Evolutionary conservation across 1,140 invertebrate species (phyloP), one percentile per base, ranked within the genome.

Genomic region (Holotrichia oblita): DNA sequence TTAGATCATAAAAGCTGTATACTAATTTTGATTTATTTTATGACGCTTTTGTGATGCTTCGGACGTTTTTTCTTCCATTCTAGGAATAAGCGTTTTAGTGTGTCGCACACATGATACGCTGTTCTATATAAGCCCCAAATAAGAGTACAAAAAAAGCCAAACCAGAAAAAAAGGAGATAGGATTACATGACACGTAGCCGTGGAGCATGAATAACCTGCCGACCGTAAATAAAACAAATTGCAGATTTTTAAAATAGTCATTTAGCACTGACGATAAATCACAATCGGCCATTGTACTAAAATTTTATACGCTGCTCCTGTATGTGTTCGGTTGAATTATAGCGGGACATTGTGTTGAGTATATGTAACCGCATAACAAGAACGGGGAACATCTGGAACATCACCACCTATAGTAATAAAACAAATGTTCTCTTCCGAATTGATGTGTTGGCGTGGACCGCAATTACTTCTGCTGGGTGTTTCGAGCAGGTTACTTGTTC

Each of bases 391-490:
- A 74, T 74, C 73, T 74, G 73, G 14, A 41, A 74, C 73, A 74
- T 74, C 41, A 74, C 73, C 73, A 74, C 73, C 73, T 74, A 74
- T 20, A 40, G 73, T 44, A 74, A 44, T 74, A 74, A 74, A 74
- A 74, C 73, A 74, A 74, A 40, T 20, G 73, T 74, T 74, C 27
- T 44, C 73, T 6, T 72, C 41, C 73, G n/a, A 74, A 74, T 74
- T 74, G 73, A 74, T 74, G 73, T 74, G 41, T 74, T 20, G 48
- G 14, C 41, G 40, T 41, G 73, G 34, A 74, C 40, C 73, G 34
- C 41, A 74, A 44, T 74, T 74, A 20, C 22, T 69, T 69, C 61
- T 34, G 27, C 27, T 34, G 27, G n/a, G 27, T 34, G 27, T 34
- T 34, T 34, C 27, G 27, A 34, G 27, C 27, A 34, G 27, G 27